Percentiles rank a stretch among this genome's conserved stretches.
Evolutionary conservation across 2,797 vertebrate genomes (phyloP).

Genomic region (Prunella strophiata): DNA sequence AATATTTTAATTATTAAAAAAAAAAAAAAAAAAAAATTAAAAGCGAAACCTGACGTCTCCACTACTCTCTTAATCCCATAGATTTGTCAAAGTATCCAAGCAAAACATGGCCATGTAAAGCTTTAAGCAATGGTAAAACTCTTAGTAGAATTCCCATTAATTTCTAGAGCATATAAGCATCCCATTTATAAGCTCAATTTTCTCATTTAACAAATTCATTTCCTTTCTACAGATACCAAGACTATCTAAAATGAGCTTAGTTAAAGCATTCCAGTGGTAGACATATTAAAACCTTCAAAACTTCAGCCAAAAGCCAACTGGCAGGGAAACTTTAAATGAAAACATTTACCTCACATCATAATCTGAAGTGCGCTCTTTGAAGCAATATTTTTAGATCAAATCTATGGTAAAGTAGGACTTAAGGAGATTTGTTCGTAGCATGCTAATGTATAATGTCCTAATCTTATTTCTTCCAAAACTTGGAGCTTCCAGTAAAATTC

Average conservation of each 20-base stretch:
- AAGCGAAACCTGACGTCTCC: not conserved
- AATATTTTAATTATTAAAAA: not conserved
- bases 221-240: not conserved
- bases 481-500: not conserved
- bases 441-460: not conserved
- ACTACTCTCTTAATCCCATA: not conserved
- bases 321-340: not conserved
- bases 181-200: not conserved
- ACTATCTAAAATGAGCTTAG: not conserved
- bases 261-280: not conserved
- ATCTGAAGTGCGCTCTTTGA: not conserved
- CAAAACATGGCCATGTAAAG: not conserved
- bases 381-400: conserved; percentile 11
- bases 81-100: not conserved
- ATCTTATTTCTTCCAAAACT: not conserved
- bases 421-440: not conserved
- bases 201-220: not conserved
- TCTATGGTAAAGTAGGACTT: not conserved
- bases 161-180: not conserved
- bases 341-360: not conserved
- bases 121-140: not conserved
- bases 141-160: not conserved
- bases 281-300: not conserved
- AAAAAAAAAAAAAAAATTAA: not conserved
- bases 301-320: not conserved